Conservation (phyloP, 30 jellyfish, hydroid and myxozoan genomes). For the Turritopsis rubra region DNA sequence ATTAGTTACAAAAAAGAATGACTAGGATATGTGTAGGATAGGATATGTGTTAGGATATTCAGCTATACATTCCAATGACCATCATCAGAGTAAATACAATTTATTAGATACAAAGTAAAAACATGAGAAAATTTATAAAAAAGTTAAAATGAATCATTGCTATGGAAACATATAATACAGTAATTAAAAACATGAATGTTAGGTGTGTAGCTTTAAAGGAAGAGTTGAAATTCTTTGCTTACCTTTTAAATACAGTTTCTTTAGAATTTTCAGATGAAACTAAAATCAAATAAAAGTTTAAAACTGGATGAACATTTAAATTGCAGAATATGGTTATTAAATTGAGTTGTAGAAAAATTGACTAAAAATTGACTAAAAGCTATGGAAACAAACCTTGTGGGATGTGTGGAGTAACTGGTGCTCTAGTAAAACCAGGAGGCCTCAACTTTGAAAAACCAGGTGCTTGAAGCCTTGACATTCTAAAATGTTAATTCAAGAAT, state of each 20-base stretch:
- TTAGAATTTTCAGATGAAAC: background rate
- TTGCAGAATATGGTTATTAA: background rate
- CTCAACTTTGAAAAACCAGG: conserved; percentile 52
- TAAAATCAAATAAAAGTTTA: background rate
- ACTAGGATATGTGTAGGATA: too few species aligned
- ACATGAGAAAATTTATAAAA: too few species aligned
- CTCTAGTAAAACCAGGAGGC: conserved; percentile 35
- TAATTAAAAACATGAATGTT: too few species aligned
- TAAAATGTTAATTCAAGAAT: background rate
- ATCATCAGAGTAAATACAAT: too few species aligned
- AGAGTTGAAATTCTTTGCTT: background rate
- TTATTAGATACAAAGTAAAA: too few species aligned
- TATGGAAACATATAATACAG: too few species aligned
- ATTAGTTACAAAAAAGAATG: too few species aligned
- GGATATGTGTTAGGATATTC: too few species aligned
- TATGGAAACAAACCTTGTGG: background rate
- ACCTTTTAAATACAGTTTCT: background rate
- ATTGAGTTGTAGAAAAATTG: background rate
- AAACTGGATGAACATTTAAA: too few species aligned
- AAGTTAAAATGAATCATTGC: too few species aligned
- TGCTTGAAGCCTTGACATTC: conserved; percentile 61
- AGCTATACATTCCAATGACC: too few species aligned
- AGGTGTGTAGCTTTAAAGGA: too few species aligned
- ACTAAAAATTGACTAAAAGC: background rate
- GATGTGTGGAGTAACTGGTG: background rate